phyloP scores from a whole-genome alignment of 1,140 invertebrate species.

The Drosophila virilis region DNA sequence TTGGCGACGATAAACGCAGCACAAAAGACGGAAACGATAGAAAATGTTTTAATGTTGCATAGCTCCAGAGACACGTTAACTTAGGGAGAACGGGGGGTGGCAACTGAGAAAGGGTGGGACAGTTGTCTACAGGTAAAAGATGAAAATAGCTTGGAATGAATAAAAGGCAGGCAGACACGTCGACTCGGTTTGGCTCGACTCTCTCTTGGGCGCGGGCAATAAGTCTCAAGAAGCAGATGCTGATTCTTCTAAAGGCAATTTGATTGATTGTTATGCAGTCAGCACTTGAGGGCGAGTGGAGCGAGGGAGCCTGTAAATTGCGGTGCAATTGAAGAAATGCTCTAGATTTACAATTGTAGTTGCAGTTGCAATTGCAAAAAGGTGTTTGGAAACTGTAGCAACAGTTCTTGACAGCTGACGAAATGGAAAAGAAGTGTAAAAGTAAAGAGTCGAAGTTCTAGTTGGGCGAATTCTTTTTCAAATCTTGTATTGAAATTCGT shows the following conservation, averaged over 20 bases:
- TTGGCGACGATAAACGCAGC: constrained; percentile 49
- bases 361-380: background rate
- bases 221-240: constrained; percentile 36
- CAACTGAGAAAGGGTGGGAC: background rate
- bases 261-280: constrained; percentile 69
- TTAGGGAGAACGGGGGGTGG: background rate
- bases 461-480: background rate
- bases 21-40: constrained; percentile 76
- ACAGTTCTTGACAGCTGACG: constrained; percentile 22
- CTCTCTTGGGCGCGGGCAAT: constrained; percentile 23
- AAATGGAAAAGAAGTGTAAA: constrained; percentile 21
- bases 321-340: constrained; percentile 14
- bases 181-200: background rate
- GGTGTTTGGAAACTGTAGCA: background rate
- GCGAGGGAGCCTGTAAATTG: background rate
- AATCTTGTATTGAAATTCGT: background rate
- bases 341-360: background rate
- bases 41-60: constrained; percentile 79
- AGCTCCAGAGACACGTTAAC: background rate
- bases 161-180: background rate
- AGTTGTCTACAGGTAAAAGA: background rate
- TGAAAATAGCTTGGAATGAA: background rate
- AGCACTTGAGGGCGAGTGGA: background rate
- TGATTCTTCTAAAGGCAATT: constrained; percentile 57
- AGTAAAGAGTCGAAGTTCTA: background rate